Base-by-base conservation (phyloP, 2,888 invertebrate genomes). In the Coelinius sp. region DNA sequence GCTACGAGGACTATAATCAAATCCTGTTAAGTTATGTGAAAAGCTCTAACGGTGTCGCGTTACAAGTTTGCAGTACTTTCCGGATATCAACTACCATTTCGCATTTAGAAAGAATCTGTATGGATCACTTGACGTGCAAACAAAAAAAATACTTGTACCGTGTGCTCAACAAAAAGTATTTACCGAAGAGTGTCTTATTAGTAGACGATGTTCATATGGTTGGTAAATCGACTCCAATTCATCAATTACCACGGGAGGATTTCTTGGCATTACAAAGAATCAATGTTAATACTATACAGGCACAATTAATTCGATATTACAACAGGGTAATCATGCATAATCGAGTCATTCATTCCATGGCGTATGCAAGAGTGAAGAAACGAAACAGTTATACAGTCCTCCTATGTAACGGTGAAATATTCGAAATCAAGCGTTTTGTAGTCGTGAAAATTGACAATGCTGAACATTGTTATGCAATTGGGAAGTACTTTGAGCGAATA, bases 1-100 rank as follows among this genome's bases (percentile, higher is more conserved):
- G 46, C 20, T 77, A 68, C 25, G 75, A 76, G 62, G 59, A 76
- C 65, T 73, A 77, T 59, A 14, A 46, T 14, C 44, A n/a, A 46
- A 10, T 27, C 27, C 27, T 27, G 3, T 7, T 27, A 56, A 56
- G 22, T 14, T 56, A 41, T 38, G 68, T 68, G 5, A 20, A 68
- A 12, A 68, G 68, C 20, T 56, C 68, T 56, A 53, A 68, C 14
- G 35, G 41, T 24, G 56, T 59, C 0, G 17, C 38, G 1, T 12
- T 25, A 22, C 68, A 56, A 41, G 38, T 68, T 38, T 53, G 53
- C 20, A 22, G 12, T 25, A 46, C 24, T 44, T 65, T 65, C n/a
- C 65, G 65, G 22, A 22, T 25, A 44, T 25, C 25, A 24, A 65
- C 41, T 17, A 49, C 65, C 22, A 46, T 65, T 44, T 14, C 17